These are phyloP conservation scores for Argopecten irradians DNA, from an alignment of 1,140 invertebrate genomes.

Conservation along the genomic window DNA sequence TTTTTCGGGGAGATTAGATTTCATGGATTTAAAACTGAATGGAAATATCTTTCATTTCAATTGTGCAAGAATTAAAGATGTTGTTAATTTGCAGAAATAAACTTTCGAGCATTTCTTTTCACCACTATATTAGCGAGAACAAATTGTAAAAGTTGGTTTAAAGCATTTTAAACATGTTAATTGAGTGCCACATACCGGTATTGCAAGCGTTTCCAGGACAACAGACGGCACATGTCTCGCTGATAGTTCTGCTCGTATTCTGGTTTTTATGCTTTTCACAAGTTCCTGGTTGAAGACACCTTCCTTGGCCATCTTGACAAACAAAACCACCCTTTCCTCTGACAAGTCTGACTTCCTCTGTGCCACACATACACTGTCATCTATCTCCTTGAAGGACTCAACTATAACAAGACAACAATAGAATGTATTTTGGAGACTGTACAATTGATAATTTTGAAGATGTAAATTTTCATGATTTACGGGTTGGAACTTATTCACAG, in stretches of 20 bases:
- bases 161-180: background rate
- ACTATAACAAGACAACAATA: conserved; percentile 71
- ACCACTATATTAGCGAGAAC: no score
- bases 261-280: conserved; percentile 71
- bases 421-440: background rate
- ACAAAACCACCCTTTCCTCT: conserved; percentile 81
- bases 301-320: conserved; percentile 78
- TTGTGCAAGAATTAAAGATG: no score
- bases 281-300: conserved; percentile 75
- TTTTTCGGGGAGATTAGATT: no score
- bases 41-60: no score
- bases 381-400: conserved; percentile 78
- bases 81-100: no score
- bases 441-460: no score
- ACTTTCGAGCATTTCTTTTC: background rate
- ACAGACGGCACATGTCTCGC: conserved; percentile 79
- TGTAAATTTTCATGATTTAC: no score
- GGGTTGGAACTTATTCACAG: no score
- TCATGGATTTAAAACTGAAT: no score
- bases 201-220: conserved; percentile 78
- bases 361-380: conserved; percentile 80
- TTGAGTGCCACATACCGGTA: conserved; percentile 76
- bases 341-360: conserved; percentile 73
- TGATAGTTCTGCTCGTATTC: conserved; percentile 78
- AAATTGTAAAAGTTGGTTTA: background rate